Evolutionary conservation across 2,113 vertebrate genomes (phyloP), one percentile per base, ranked within the genome.

Genomic region (Elgaria multicarinata): DNA sequence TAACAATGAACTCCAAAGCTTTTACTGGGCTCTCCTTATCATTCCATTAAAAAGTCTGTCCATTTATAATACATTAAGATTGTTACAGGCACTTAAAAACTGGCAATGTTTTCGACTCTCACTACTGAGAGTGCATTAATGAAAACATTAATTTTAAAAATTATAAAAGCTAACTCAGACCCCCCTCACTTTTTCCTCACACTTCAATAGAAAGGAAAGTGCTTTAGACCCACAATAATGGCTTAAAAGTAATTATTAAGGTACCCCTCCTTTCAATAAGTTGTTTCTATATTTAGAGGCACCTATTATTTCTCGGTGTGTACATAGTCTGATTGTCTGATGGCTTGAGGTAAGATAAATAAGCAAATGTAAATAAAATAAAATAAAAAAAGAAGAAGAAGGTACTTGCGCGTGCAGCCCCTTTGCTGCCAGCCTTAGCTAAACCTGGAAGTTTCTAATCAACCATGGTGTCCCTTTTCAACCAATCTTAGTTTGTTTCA

Each of bases 1-100:
- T 84, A 71, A 78, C 62, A 84, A 88, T 83, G 92, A 92, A 42
- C 64, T 81, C 24, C 66, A 91, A 46, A 95, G 90, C 88, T 91
- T 90, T 93, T 90, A 91, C 85, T 87, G 46, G 28, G 66, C 53
- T 31, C 78, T 0, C 0, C 83, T 92, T 91, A 86, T 67, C 66
- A 85, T 75, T 31, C 86, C 87, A 79, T 92, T 88, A 87, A 36
- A 86, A 93, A 90, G 87, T 53, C 75, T 88, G 39, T 91, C 36
- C 13, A 44, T 42, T 66, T 87, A 26, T 79, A 90, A 62, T 58
- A 62, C n/a, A 24, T 1, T 46, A 90, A 82, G 67, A 80, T 92
- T 0, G 1, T 89, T 93, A 89, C 67, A 22, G 85, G 50, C 55
- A 55, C 90, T 92, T 75, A 58, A 64, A 44, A 62, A 77, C n/a